Conservation (phyloP, 2,888 invertebrate genomes). For the Loripinus fragilis region DNA sequence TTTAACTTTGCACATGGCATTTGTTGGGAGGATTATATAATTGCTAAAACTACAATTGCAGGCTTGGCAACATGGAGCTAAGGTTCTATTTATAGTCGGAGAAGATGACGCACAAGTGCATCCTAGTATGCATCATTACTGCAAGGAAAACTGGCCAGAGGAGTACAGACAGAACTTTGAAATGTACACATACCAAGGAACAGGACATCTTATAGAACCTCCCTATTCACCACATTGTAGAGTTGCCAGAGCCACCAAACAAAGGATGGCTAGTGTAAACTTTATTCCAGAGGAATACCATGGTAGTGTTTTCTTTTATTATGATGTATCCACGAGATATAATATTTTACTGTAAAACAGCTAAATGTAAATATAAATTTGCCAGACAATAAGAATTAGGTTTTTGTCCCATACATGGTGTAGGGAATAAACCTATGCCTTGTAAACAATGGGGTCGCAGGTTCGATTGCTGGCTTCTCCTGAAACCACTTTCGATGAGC, state of each 20-base stretch:
- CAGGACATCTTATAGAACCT: constrained; percentile 53
- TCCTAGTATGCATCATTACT: constrained; percentile 31
- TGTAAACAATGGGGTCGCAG: too few species aligned
- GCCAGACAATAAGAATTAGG: too few species aligned
- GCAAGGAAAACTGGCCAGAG: constrained; percentile 29
- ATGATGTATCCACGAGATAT: too few species aligned
- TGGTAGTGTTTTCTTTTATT: too few species aligned
- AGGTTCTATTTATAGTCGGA: constrained; percentile 39
- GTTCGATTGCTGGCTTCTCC: too few species aligned
- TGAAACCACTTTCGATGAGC: too few species aligned
- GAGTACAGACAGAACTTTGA: constrained; percentile 38
- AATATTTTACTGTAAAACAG: too few species aligned
- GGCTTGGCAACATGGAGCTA: constrained; percentile 57
- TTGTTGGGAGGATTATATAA: too few species aligned
- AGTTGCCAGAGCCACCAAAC: constrained; percentile 23
- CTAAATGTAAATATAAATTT: too few species aligned
- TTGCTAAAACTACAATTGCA: constrained; percentile 6
- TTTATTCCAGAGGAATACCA: constrained; percentile 5
- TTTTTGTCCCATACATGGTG: too few species aligned
- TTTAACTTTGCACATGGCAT: too few species aligned
- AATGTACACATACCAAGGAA: constrained; percentile 34
- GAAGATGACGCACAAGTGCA: constrained; percentile 48
- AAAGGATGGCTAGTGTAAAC: constrained; percentile 19
- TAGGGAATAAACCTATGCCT: too few species aligned
- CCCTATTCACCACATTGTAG: constrained; percentile 43